Evolutionary conservation across 2,797 vertebrate species (phyloP).

Genomic region (Lerista edwardsae): DNA sequence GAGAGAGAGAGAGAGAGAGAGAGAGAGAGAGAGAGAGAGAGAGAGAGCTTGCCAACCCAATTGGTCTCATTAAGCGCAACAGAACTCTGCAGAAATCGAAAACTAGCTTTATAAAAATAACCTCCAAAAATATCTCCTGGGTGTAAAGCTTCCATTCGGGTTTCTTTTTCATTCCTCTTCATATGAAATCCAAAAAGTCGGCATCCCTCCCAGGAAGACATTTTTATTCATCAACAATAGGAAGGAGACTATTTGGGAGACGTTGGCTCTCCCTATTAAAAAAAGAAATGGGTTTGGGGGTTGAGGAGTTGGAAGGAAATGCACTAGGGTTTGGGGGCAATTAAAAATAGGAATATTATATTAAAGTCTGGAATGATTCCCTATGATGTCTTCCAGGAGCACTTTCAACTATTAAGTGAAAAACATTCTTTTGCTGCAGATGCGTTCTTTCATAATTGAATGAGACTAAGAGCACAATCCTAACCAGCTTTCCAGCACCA

Average conservation of each 20-base stretch:
- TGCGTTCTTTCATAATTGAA: background rate
- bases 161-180: constrained; percentile 42
- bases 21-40: too few species aligned
- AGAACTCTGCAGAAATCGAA: constrained; percentile 62
- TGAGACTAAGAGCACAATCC: too few species aligned
- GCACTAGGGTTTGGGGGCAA: background rate
- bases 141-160: constrained; percentile 55
- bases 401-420: background rate
- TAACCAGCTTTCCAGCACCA: too few species aligned
- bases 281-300: background rate
- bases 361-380: background rate
- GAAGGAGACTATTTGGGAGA: background rate
- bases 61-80: constrained; percentile 69
- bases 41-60: constrained; percentile 64
- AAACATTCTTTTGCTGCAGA: background rate
- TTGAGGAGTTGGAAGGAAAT: background rate
- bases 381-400: background rate
- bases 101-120: constrained; percentile 60
- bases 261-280: background rate
- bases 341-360: background rate
- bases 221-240: background rate
- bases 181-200: constrained; percentile 48
- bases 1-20: too few species aligned
- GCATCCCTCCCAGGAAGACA: constrained; percentile 26
- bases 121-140: constrained; percentile 57